Base-by-base conservation (phyloP, 2,113 vertebrate genomes). In the Onychostoma macrolepis region DNA sequence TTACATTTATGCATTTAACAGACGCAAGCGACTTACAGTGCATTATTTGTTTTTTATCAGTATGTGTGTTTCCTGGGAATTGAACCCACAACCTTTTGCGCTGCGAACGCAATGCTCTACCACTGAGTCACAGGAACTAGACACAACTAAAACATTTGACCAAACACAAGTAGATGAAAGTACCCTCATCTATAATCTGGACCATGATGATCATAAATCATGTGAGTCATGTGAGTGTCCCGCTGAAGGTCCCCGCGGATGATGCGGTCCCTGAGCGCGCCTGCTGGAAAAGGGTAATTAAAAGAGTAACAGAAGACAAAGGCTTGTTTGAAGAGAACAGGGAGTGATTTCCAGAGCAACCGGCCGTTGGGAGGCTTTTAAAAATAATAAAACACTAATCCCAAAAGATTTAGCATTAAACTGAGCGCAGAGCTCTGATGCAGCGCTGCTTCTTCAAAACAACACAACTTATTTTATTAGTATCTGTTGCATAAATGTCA, bases 281-380 rank as follows among this genome's bases (percentile, higher is more conserved):
- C 91, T 87, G 83, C 24, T 80, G 88, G 93, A 93, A 91, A 90
- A 92, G 58, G 89, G 90, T 94, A 92, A 96, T 95, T 95, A 94
- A 94, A 95, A 95, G 88, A 90, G 90, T 88, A 89, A 88, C 92
- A 90, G 93, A 89, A 89, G 84, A 89, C 93, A 92, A 93, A 88
- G 85, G 21, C 86, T n/a, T n/a, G 89, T 92, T 90, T 87, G 88
- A 88, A 43, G 87, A 87, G 80, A 77, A 69, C 48, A 87, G 86
- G 88, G 86, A 90, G 86, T 87, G 9, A 89, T 92, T 92, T 93
- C 85, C 89, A 93, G 69, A 86, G 85, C 61, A 86, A 91, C 91
- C 43, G 83, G 85, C 89, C 91, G 78, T 79, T 80, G 87, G 84
- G 93, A 90, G 88, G 90, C 87, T 86, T 89, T 88, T 84, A 84